Conservation (phyloP, 2,797 vertebrate genomes). For the Anniella stebbinsi region DNA sequence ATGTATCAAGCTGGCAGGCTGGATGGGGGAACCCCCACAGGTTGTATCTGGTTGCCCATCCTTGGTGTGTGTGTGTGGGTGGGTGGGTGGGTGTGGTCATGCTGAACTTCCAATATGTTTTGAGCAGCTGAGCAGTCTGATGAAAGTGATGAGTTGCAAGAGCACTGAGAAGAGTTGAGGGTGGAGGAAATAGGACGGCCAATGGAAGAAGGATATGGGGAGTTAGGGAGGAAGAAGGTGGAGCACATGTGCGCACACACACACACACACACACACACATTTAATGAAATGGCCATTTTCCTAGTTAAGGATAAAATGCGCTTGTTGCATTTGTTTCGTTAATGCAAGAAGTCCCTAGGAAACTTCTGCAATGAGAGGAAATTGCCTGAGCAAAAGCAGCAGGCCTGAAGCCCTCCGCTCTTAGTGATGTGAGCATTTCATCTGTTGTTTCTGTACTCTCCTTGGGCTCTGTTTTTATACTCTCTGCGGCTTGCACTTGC, state of each 20-base stretch:
- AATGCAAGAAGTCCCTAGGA: not conserved
- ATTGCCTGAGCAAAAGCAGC: not conserved
- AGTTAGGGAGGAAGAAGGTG: not conserved
- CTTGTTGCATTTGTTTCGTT: not conserved
- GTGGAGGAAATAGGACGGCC: too few species aligned
- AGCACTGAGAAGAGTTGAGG: too few species aligned
- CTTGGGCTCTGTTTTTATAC: slow-evolving; percentile 27
- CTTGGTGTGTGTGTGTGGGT: too few species aligned
- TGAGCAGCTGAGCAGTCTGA: too few species aligned
- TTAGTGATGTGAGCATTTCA: not conserved
- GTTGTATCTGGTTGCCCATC: too few species aligned
- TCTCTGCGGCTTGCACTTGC: slow-evolving; percentile 38
- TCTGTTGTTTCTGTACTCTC: slow-evolving; percentile 8
- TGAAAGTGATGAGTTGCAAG: too few species aligned
- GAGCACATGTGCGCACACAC: not conserved
- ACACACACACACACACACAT: too few species aligned
- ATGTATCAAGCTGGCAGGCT: too few species aligned
- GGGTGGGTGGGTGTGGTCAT: too few species aligned
- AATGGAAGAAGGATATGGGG: not conserved
- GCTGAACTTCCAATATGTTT: too few species aligned
- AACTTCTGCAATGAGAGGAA: not conserved
- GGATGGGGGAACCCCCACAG: too few species aligned
- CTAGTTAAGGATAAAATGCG: not conserved
- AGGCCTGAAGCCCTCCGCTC: not conserved
- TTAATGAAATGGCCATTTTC: too few species aligned